phyloP scores from a whole-genome alignment of 2,888 invertebrate species.

The Noctua pronuba region DNA sequence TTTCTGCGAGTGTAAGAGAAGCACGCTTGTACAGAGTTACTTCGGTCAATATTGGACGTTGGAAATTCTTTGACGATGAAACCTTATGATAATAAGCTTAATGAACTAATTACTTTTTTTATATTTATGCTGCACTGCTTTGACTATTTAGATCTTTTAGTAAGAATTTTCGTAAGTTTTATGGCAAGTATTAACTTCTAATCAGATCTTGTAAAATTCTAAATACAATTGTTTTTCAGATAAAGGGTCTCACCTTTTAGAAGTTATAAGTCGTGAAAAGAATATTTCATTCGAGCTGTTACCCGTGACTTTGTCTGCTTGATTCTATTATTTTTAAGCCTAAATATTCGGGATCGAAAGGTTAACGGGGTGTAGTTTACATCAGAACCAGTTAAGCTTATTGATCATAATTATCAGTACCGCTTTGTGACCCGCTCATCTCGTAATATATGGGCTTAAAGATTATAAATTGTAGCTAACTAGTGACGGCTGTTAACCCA shows the following conservation, averaged over 20 bases:
- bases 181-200: background rate
- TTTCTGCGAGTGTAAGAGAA: background rate
- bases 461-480: slow-evolving; percentile 55
- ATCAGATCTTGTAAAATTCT: too few relatives aligned
- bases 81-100: background rate
- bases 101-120: slow-evolving; percentile 16
- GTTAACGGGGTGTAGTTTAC: too few relatives aligned
- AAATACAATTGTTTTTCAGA: too few relatives aligned
- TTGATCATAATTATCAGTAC: slow-evolving; percentile 20
- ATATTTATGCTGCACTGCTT: background rate
- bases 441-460: slow-evolving; percentile 58
- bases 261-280: too few relatives aligned
- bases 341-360: too few relatives aligned
- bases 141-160: background rate
- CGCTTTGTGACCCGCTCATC: slow-evolving; percentile 39
- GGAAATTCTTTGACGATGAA: background rate
- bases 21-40: background rate
- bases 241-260: too few relatives aligned
- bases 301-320: background rate
- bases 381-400: slow-evolving; percentile 8
- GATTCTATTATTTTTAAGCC: background rate
- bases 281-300: too few relatives aligned
- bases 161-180: background rate
- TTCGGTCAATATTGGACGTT: slow-evolving; percentile 8
- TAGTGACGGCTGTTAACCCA: slow-evolving; percentile 53